Conservation (phyloP, 2,888 invertebrate species). For the Calameuta pallipes region DNA sequence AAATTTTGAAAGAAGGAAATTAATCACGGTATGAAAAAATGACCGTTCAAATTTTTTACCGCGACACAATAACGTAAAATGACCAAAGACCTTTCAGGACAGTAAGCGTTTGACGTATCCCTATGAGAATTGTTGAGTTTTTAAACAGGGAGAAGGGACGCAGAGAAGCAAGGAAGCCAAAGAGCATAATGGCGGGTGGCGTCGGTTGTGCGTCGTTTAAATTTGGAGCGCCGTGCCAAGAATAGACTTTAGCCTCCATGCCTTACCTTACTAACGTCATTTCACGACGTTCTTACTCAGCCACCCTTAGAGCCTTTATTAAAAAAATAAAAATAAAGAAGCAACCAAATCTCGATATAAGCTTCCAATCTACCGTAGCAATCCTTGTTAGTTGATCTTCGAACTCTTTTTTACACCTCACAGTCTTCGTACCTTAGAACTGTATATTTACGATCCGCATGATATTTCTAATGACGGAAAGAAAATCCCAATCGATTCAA, state of each 20-base stretch:
- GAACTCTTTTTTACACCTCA: not conserved
- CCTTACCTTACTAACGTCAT: constrained; percentile 32
- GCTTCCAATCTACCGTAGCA: not conserved
- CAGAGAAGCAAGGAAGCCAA: constrained; percentile 7
- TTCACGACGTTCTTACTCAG: not conserved
- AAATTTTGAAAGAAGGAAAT: not conserved
- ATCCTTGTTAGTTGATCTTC: not conserved
- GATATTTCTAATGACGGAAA: no score
- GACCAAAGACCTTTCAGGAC: not conserved
- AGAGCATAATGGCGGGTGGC: constrained; percentile 40
- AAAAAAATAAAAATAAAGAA: not conserved
- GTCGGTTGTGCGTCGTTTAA: constrained; percentile 44
- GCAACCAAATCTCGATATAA: not conserved
- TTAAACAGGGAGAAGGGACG: not conserved
- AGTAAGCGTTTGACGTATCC: not conserved
- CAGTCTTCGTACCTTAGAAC: not conserved
- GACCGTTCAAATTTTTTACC: no score
- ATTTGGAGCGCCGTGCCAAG: constrained; percentile 49
- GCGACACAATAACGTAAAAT: no score
- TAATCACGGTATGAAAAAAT: not conserved
- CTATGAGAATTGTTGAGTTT: not conserved
- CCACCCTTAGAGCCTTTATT: not conserved
- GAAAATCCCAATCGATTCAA: not conserved
- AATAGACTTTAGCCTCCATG: constrained; percentile 46
- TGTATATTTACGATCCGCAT: not conserved